Evolutionary conservation across 2,888 invertebrate genomes (phyloP), one percentile per base, ranked within the genome.

Genomic region (Chesias legatella): DNA sequence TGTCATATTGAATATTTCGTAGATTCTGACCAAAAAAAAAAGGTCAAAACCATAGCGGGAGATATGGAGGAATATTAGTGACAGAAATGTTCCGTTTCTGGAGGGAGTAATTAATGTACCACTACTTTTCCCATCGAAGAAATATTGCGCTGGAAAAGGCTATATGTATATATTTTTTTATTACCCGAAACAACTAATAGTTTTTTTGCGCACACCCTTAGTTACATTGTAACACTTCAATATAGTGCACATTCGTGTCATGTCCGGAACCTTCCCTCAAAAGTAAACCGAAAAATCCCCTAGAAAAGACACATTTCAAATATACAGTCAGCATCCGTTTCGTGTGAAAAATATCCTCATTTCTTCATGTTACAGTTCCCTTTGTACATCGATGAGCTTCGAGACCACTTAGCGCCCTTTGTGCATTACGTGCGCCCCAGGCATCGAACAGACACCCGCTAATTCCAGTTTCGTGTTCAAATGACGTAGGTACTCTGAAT

Each of bases 341-440:
- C 42, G 43, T 47, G 52, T 52, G 50, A 49, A 43, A 52, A 47
- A 51, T 42, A 49, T 43, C 49, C 39, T 48, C 45, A 47, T 53
- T 46, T 40, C 43, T 43, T 48, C 43, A 43, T 17, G 60, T 48
- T 29, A 48, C 53, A 43, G 58, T 61, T 63, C 60, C 66, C 71
- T 71, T 73, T 73, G 73, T 78, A 68, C 63, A 67, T 67, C 70
- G 69, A 72, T 69, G 70, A 68, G 61, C 63, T 60, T 61, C 60
- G 60, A 57, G 54, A 61, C 59, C 72, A 73, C 73, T 78, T 72
- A 71, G 59, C 67, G 70, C 78, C 72, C 80, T 81, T 80, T 81
- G 78, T 74, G 75, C 77, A 81, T 79, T 78, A 79, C 67, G 56
- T 54, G 58, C 47, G 60, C 57, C 48, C 43, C 59, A 53, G 68